Conservation (phyloP, 2,797 vertebrate genomes). For the Mus spretus region DNA sequence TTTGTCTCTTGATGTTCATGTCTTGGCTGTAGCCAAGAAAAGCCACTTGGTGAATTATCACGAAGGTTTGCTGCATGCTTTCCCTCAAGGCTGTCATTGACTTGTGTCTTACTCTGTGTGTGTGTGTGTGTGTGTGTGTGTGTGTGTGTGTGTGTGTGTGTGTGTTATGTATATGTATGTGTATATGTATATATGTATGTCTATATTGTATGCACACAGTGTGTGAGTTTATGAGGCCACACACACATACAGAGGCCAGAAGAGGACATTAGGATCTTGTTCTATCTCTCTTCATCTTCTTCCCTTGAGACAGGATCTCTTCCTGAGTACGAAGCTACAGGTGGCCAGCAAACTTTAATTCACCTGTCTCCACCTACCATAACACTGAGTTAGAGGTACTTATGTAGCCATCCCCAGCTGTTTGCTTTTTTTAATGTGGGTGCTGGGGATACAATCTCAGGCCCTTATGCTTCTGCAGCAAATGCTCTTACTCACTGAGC, state of each 20-base stretch:
- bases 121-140: neutral
- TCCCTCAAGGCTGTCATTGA: neutral
- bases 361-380: neutral
- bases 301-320: neutral
- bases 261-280: neutral
- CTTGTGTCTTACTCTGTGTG: neutral
- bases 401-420: neutral
- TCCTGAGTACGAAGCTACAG: neutral
- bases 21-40: neutral
- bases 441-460: neutral
- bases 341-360: neutral
- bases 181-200: neutral
- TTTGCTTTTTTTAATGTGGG: neutral
- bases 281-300: neutral
- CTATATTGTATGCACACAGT: neutral
- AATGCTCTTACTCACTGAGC: neutral
- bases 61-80: neutral
- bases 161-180: neutral
- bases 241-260: neutral
- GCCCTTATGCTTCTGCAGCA: neutral
- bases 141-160: neutral
- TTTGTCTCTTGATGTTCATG: neutral
- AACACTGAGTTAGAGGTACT: neutral
- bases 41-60: neutral
- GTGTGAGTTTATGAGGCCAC: neutral